Conservation (phyloP, 2,113 vertebrate species). For the Erythrolamprus reginae region DNA sequence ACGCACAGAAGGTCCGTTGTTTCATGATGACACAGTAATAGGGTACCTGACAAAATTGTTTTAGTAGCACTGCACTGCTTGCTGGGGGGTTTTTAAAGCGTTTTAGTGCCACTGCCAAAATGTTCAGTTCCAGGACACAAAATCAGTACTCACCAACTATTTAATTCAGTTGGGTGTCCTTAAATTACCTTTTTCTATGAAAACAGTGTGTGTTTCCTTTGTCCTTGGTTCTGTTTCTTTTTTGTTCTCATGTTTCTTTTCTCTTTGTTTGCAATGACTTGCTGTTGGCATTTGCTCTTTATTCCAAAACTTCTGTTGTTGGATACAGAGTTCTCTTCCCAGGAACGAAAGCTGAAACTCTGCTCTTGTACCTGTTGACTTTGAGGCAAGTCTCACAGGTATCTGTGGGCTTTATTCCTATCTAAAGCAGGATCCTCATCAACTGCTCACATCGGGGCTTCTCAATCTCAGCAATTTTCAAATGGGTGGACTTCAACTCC, state of each 20-base stretch:
- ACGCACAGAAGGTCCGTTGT: not conserved
- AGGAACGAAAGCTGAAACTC: not conserved
- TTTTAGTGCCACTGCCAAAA: not conserved
- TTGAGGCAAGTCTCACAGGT: not conserved
- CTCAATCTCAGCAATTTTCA: not conserved
- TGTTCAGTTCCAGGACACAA: slow-evolving; percentile 26
- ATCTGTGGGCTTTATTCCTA: not conserved
- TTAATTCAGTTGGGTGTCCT: slow-evolving; percentile 49
- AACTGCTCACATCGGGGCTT: not conserved
- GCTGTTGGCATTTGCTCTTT: slow-evolving; percentile 23
- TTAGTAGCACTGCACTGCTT: slow-evolving; percentile 1
- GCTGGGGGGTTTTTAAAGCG: slow-evolving; percentile 12
- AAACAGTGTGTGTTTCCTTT: slow-evolving; percentile 43
- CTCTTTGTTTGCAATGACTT: slow-evolving; percentile 23
- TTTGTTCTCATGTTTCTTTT: slow-evolving; percentile 45
- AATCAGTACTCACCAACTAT: slow-evolving; percentile 44
- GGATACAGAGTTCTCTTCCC: slow-evolving; percentile 18
- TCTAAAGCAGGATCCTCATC: not conserved
- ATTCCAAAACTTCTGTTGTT: slow-evolving; percentile 46
- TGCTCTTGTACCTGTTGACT: not conserved
- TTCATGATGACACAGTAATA: not conserved
- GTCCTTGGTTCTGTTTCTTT: slow-evolving; percentile 39
- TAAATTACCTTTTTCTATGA: slow-evolving; percentile 50
- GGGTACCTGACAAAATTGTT: not conserved
- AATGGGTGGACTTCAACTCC: not conserved